Base-by-base conservation (phyloP, 2,888 invertebrate species). In the Graphium colonna region DNA sequence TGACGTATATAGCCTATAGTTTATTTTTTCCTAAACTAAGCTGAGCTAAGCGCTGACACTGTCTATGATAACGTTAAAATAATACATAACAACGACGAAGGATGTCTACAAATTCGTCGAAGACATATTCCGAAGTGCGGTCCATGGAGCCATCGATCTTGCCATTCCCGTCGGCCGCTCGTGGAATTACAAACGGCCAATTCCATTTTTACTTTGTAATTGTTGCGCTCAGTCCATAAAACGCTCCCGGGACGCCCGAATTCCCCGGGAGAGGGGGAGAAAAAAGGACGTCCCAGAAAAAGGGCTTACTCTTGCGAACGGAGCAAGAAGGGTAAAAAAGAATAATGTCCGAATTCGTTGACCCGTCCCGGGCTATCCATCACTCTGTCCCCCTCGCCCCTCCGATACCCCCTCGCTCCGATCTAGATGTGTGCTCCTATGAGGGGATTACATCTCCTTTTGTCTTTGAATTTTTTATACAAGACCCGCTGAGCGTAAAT, bases 261-360 rank as follows among this genome's bases (percentile, higher is more conserved):
- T 84, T 84, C 83, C 81, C 68, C 68, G 75, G 73, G 54, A 31
- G 54, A 52, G 58, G 21, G 58, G 62, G 75, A 36, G 36, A 83
- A 85, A 83, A 88, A 88, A 84, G 85, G 82, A 84, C 83, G 74
- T 82, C 79, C 82, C 82, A 84, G 80, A 83, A 88, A 88, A 88
- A 87, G 88, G 87, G 87, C 87, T 87, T 86, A 87, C 86, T 82
- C 81, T 80, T 80, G 83, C 85, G 82, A 86, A 85, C 75, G 77
- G 77, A 77, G 82, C 82, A 87, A 89, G 90, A 90, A 90, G 90
- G 90, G 88, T 89, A 88, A 89, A 90, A 90, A 90, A 90, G 90
- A 90, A 89, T 89, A 90, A 90, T 90, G 90, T 88, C 83, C 89
- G 90, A 90, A 90, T 90, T 86, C 90, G 90, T 90, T 90, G 90